Base-by-base conservation (phyloP, 2,888 invertebrate genomes). In the Drosophila anomalata region DNA sequence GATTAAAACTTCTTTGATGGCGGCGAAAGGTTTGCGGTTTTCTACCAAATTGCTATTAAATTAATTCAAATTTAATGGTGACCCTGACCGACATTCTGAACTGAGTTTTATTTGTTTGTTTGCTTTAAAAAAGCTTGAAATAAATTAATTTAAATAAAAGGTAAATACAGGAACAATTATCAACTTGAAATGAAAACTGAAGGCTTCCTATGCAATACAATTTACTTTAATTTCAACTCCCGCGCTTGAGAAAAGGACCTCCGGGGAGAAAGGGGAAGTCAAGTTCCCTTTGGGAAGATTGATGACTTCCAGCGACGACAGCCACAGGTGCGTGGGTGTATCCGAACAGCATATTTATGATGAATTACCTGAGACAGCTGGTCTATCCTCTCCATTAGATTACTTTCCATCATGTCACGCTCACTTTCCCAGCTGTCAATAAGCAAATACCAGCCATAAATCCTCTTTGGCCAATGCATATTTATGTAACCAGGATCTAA, bases 401-500 rank as follows among this genome's bases (percentile, higher is more conserved):
- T 75, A 73, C 74, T 57, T 75, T 79, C 68, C 77, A 79, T 71
- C 75, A 57, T 78, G 75, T 80, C 80, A 83, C 65, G 73, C 66
- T 48, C 42, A 50, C 57, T 63, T 68, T 68, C 55, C 50, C 47
- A 67, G 75, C 83, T 81, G 80, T 83, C 80, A 81, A 81, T 81
- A 83, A 77, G 78, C 77, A 80, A 81, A 72, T 83, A 77, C 59
- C 39, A 55, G 73, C 76, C 59, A 81, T 81, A 83, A 83, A 83
- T 81, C 77, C 77, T 57, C 42, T 36, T 41, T 47, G 26, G 22
- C 9, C 22, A 31, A 61, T 60, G 39, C 36, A 31, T 5, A 20
- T 29, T 22, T 24, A 24, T 24, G 4, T 4, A 3, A 2, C 11
- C 11, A 6, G 22, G 2, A 4, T 24, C 1, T 22, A 44, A 6